phyloP scores from a whole-genome alignment of 2,797 vertebrate genomes.

The Lateolabrax maculatus region DNA sequence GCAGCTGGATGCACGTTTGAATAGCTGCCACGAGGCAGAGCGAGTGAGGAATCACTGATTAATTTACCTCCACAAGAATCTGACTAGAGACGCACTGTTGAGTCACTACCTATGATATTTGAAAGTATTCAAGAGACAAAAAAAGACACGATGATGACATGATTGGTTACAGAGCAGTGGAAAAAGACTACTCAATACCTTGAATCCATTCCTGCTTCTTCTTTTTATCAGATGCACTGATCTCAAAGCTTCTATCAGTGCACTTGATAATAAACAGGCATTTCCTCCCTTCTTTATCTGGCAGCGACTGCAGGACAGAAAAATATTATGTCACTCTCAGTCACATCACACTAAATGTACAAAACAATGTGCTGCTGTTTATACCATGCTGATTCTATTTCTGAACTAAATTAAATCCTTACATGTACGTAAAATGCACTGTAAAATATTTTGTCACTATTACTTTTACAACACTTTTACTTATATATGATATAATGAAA shows the following conservation, averaged over 20 bases:
- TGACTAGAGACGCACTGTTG: not conserved
- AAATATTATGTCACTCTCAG: not conserved
- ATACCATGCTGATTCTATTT: not conserved
- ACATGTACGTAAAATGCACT: no score
- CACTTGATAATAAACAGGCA: constrained; percentile 96
- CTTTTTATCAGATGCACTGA: constrained; percentile 96
- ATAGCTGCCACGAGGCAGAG: constrained; percentile 82
- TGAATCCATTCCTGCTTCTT: constrained; percentile 99
- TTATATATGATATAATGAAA: not conserved
- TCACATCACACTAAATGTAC: not conserved
- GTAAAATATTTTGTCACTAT: no score
- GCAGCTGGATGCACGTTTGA: constrained; percentile 89
- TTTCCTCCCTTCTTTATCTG: constrained; percentile 96
- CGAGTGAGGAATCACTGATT: not conserved
- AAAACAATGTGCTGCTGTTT: not conserved
- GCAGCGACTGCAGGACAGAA: constrained; percentile 87
- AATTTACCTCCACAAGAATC: not conserved
- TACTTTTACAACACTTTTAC: no score
- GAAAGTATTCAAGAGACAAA: not conserved
- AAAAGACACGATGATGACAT: not conserved
- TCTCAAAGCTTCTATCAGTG: constrained; percentile 93
- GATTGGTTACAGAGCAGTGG: not conserved
- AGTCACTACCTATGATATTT: not conserved
- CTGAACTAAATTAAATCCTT: not conserved
- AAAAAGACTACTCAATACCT: constrained; percentile 80